Percentiles rank a stretch among this genome's conserved stretches.
Evolutionary conservation across 2,888 invertebrate genomes (phyloP).

Genomic region (Nemapogon koenigi): DNA sequence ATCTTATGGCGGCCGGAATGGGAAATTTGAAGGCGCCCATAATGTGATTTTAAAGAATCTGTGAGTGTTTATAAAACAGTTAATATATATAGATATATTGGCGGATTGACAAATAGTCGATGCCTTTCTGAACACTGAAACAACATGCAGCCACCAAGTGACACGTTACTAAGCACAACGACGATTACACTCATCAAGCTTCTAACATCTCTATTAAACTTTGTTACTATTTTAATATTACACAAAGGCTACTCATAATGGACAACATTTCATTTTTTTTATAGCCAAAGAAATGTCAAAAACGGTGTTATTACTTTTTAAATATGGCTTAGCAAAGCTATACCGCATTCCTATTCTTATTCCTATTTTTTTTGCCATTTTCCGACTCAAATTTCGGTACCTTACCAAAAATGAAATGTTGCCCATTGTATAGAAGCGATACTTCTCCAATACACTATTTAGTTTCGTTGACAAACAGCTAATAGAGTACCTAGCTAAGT

Average conservation of each 20-base stretch:
- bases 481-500: constrained; percentile 11
- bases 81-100: not conserved
- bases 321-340: too few relatives aligned
- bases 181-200: constrained; percentile 61
- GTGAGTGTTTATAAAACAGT: not conserved
- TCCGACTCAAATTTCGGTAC: too few relatives aligned
- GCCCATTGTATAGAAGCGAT: constrained; percentile 53
- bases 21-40: constrained; percentile 23
- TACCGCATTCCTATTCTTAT: too few relatives aligned
- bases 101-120: not conserved
- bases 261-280: too few relatives aligned
- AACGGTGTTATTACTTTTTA: too few relatives aligned
- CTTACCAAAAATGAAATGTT: too few relatives aligned
- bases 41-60: constrained; percentile 27
- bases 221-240: constrained; percentile 45
- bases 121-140: not conserved
- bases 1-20: too few relatives aligned
- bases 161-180: constrained; percentile 60
- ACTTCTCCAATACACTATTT: not conserved
- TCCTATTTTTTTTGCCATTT: too few relatives aligned
- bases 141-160: constrained; percentile 25
- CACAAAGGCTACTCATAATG: constrained; percentile 52
- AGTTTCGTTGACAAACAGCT: too few relatives aligned
- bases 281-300: too few relatives aligned
- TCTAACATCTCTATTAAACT: constrained; percentile 43